Conservation (phyloP, 1,140 invertebrate genomes). For the Mactra quadrangularis region DNA sequence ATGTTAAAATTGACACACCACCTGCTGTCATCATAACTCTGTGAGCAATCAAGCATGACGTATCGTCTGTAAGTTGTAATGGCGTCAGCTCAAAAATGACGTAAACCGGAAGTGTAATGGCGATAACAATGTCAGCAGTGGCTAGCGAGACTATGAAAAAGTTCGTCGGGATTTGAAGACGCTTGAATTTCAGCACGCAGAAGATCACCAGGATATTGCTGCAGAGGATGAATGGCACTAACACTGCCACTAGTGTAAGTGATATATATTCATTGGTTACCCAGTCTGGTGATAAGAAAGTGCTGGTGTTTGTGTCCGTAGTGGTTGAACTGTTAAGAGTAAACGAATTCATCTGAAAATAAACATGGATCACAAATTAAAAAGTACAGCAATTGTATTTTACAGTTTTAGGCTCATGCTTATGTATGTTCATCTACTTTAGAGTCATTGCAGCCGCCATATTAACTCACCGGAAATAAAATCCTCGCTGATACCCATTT, state of each 20-base stretch:
- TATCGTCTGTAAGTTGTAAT: conserved; percentile 39
- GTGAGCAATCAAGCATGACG: conserved; percentile 86
- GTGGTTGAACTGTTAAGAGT: not conserved
- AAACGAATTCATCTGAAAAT: too few relatives aligned
- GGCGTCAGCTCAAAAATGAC: conserved; percentile 63
- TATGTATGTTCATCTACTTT: too few relatives aligned
- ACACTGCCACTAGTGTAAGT: conserved; percentile 79
- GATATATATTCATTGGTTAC: conserved; percentile 63
- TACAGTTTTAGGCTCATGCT: too few relatives aligned
- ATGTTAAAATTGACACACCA: conserved; percentile 87
- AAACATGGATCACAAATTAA: too few relatives aligned
- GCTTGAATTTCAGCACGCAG: conserved; percentile 86
- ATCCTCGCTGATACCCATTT: too few relatives aligned
- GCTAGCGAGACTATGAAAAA: conserved; percentile 96
- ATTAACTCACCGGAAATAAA: too few relatives aligned
- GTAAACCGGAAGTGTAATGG: conserved; percentile 85
- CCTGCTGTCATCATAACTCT: conserved; percentile 87
- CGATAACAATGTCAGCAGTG: conserved; percentile 94
- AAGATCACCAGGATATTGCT: conserved; percentile 86
- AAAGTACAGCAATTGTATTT: too few relatives aligned
- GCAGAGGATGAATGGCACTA: conserved; percentile 92
- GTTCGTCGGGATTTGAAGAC: conserved; percentile 95
- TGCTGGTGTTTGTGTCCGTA: not conserved
- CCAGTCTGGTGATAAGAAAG: conserved; percentile 40
- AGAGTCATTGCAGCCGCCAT: too few relatives aligned